Evolutionary conservation across 2,888 invertebrate species (phyloP).

Genomic region (Lasius platythorax): DNA sequence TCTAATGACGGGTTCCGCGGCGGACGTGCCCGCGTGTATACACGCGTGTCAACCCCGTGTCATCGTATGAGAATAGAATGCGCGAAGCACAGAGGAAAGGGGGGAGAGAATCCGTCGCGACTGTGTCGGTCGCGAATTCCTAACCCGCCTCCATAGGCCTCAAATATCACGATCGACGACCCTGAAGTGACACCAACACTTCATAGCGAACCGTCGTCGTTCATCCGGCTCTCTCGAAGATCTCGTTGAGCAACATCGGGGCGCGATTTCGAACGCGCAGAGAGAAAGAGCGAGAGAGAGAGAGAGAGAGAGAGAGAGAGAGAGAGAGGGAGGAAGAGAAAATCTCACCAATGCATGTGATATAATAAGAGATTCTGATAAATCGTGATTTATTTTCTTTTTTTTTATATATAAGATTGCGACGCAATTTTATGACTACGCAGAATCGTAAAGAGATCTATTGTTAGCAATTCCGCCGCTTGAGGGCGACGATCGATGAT

Average conservation of each 20-base stretch:
- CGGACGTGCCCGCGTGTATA: constrained; percentile 58
- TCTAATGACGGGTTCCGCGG: constrained; percentile 81
- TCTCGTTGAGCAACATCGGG: constrained; percentile 13
- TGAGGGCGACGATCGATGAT: background rate
- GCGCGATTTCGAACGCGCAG: background rate
- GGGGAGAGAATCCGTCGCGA: constrained; percentile 68
- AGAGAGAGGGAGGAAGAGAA: background rate
- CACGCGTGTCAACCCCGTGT: constrained; percentile 63
- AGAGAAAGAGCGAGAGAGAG: background rate
- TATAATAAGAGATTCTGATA: background rate
- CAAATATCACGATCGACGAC: constrained; percentile 74
- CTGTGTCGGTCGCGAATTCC: constrained; percentile 67
- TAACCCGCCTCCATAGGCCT: constrained; percentile 64
- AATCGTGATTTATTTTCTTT: background rate
- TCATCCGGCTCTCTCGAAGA: constrained; percentile 48
- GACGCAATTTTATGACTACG: constrained; percentile 25
- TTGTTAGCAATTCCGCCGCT: constrained; percentile 25
- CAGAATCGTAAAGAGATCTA: constrained; percentile 13
- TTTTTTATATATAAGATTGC: constrained; percentile 4
- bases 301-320: background rate
- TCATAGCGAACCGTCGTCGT: constrained; percentile 45
- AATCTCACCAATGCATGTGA: background rate
- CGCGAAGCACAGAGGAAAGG: constrained; percentile 13
- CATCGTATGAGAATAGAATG: constrained; percentile 75
- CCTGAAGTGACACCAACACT: constrained; percentile 73